Percentiles rank a stretch among this genome's conserved stretches.
Evolutionary conservation across 2,888 invertebrate species (phyloP).

Genomic region (Dicyrtomina minuta): DNA sequence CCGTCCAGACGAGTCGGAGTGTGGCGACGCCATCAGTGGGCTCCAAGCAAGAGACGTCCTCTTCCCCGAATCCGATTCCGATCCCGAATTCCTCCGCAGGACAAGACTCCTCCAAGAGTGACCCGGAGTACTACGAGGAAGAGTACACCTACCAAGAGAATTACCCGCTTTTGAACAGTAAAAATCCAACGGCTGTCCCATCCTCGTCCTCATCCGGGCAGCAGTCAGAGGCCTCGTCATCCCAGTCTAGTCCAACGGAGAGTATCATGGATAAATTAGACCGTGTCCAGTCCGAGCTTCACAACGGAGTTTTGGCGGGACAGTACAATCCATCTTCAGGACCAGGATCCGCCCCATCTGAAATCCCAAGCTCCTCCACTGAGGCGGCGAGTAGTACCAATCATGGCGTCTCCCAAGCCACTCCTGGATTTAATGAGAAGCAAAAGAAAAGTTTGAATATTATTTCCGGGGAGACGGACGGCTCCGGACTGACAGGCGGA

Average conservation of each 20-base stretch:
- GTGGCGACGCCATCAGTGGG: slow-evolving; percentile 62
- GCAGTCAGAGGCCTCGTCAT: too few species aligned
- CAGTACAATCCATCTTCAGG: slow-evolving; percentile 60
- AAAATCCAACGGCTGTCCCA: not conserved
- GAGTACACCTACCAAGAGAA: slow-evolving; percentile 53
- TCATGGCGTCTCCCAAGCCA: not conserved
- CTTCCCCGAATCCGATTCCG: slow-evolving; percentile 60
- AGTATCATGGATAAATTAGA: slow-evolving; percentile 84
- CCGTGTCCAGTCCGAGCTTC: slow-evolving; percentile 78
- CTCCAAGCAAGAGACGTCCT: slow-evolving; percentile 64
- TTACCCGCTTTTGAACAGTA: slow-evolving; percentile 47
- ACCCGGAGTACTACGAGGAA: slow-evolving; percentile 54
- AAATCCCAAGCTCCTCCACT: slow-evolving; percentile 24
- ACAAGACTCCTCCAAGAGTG: not conserved
- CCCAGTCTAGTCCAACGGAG: too few species aligned
- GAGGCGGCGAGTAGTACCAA: slow-evolving; percentile 16
- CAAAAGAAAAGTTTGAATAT: slow-evolving; percentile 19
- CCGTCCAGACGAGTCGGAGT: slow-evolving; percentile 83
- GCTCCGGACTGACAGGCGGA: not conserved
- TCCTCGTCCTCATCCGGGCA: not conserved
- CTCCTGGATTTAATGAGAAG: not conserved
- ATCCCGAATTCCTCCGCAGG: slow-evolving; percentile 60
- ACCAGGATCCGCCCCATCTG: not conserved
- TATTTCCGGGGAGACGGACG: slow-evolving; percentile 10
- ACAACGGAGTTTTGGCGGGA: slow-evolving; percentile 72